Evolutionary conservation across 2,797 vertebrate genomes (phyloP).

Genomic region (Gymnothorax javanicus): DNA sequence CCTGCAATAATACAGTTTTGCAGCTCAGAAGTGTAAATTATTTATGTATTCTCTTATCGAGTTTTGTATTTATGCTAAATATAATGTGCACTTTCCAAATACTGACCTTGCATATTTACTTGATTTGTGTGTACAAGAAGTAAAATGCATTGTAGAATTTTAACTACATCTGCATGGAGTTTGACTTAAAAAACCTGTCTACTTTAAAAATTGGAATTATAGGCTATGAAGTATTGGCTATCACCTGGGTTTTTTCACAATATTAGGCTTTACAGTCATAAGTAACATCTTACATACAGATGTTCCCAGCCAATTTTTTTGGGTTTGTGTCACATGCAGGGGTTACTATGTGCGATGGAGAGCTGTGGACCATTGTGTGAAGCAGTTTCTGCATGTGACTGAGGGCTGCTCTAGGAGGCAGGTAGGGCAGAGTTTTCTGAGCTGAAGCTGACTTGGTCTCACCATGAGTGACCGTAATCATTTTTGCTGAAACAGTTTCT

Average conservation of each 20-base stretch:
- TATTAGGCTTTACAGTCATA: background rate
- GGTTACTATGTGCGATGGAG: slow-evolving; percentile 78
- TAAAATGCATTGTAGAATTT: too few species aligned
- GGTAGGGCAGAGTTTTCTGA: slow-evolving; percentile 50
- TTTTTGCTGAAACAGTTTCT: background rate
- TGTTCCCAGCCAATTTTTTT: background rate
- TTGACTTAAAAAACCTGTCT: background rate
- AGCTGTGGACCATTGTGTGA: slow-evolving; percentile 73
- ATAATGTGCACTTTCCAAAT: too few species aligned
- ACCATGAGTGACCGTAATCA: background rate
- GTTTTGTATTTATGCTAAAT: background rate
- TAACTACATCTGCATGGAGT: background rate
- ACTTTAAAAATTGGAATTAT: background rate
- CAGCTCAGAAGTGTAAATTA: background rate
- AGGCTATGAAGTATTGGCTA: background rate
- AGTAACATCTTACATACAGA: background rate
- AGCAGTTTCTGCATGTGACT: slow-evolving; percentile 65
- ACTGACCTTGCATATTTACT: too few species aligned
- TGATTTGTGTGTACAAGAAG: too few species aligned
- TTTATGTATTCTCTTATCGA: background rate
- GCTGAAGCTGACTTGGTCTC: background rate
- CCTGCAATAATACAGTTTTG: background rate
- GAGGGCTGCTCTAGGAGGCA: slow-evolving; percentile 64
- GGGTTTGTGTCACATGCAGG: slow-evolving; percentile 47
- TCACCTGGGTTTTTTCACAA: background rate